Conservation (phyloP, 2,113 vertebrate genomes). For the Brienomyrus brachyistius region DNA sequence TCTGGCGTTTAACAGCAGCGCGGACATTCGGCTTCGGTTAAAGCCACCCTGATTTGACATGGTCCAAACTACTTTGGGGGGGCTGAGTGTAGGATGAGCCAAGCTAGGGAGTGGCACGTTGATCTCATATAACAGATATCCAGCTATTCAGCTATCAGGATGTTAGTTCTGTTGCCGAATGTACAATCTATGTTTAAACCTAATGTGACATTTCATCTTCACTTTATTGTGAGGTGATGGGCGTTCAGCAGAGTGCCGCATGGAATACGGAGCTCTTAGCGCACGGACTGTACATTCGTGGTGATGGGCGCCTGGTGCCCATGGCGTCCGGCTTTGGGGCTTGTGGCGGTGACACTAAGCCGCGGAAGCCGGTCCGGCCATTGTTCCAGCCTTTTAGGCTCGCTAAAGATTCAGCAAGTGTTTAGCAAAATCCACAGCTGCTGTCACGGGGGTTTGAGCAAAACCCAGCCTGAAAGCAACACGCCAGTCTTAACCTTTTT, state of each 20-base stretch:
- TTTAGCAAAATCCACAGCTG: neutral
- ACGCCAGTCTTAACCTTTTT: neutral
- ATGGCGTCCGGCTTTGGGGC: neutral
- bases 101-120: neutral
- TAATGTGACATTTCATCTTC: neutral
- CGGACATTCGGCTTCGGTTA: neutral
- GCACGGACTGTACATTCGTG: neutral
- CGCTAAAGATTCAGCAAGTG: constrained; percentile 2
- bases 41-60: neutral
- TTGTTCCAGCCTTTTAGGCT: neutral
- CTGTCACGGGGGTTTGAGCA: neutral
- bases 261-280: neutral
- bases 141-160: neutral
- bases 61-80: neutral
- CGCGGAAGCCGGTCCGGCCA: neutral
- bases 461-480: neutral
- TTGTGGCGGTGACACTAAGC: neutral
- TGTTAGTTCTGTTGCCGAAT: neutral
- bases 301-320: neutral
- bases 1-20: neutral
- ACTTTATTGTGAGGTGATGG: neutral
- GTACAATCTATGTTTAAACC: neutral
- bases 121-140: neutral
- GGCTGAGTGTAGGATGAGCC: neutral
- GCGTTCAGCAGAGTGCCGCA: neutral